Percentiles rank a stretch among this genome's conserved stretches.
Conservation (phyloP, 2,888 invertebrate species). For the Pseudococcus viburni region DNA sequence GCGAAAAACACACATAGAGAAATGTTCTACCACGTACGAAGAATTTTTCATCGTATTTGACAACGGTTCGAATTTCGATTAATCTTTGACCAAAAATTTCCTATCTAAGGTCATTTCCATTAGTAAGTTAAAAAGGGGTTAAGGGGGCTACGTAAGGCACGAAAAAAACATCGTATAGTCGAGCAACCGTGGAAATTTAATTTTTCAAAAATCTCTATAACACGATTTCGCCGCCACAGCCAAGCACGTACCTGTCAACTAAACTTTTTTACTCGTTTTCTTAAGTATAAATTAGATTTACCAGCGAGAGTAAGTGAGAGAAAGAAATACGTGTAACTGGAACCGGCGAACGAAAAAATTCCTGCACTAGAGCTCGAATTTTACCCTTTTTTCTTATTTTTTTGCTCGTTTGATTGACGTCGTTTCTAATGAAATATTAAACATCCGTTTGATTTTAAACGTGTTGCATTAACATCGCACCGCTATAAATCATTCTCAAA, state of each 20-base stretch:
- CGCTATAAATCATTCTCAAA: conserved; percentile 12
- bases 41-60: conserved; percentile 50
- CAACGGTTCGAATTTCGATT: conserved; percentile 53
- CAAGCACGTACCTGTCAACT: conserved; percentile 52
- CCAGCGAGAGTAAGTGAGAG: not conserved
- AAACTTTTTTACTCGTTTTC: conserved; percentile 54
- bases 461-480: conserved; percentile 21
- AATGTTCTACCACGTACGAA: not conserved
- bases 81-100: conserved; percentile 49
- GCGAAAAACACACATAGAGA: too few relatives aligned
- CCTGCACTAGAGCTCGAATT: not conserved
- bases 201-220: conserved; percentile 45
- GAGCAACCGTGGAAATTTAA: conserved; percentile 40
- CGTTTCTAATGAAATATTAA: conserved; percentile 28
- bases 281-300: conserved; percentile 54
- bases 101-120: conserved; percentile 47
- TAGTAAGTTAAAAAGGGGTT: conserved; percentile 6
- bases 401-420: not conserved
- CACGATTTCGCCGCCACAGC: conserved; percentile 43
- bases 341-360: conserved; percentile 2
- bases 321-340: not conserved
- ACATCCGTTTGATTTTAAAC: conserved; percentile 42
- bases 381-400: not conserved
- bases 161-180: conserved; percentile 10
- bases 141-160: not conserved